Evolutionary conservation across 2,797 vertebrate species (phyloP), one percentile per base, ranked within the genome.

Genomic region (Valencia hispanica): DNA sequence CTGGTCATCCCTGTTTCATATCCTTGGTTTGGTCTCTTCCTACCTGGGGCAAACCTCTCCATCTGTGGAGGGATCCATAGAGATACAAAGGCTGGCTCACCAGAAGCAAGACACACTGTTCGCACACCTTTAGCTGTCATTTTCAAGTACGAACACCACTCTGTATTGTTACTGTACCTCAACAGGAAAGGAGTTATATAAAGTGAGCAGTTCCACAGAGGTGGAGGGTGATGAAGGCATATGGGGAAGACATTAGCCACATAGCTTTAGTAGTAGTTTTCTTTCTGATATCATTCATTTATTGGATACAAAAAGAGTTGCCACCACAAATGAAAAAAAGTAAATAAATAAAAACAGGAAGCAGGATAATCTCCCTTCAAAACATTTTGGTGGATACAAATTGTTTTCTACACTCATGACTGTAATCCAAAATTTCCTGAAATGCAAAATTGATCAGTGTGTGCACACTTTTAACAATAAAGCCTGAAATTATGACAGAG

Each of bases 1-100:
- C 87, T 92, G 94, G 94, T 93, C 94, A 94, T 94, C 88, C 90
- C 86, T 87, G 88, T 89, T 89, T 90, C 84, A 87, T 91, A 91
- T 93, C 84, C 89, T 90, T 85, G 90, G 89, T 84, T 93, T 88
- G 81, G 84, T 90, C 89, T 93, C 80, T 81, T 79, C 85, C 91
- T 93, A 92, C 94, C 89, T 87, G 86, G 88, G 93, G 93, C 88
- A 69, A 80, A 86, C 53, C 74, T 82, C 81, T 90, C 94, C 95
- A 94, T 95, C 94, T 95, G 95, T 92, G 90, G 86, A 79, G 86
- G 83, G 90, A 94, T 77, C 79, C 66, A 59, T 51, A 90, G 84
- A 90, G 80, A 86, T 70, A 74, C 81, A 30, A 43, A 36, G 69
- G 69, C 47, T 36, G 80, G 68, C 83, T 85, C 80, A 86, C 75